phyloP scores from a whole-genome alignment of 2,797 vertebrate species.

The Acanthis flammea region DNA sequence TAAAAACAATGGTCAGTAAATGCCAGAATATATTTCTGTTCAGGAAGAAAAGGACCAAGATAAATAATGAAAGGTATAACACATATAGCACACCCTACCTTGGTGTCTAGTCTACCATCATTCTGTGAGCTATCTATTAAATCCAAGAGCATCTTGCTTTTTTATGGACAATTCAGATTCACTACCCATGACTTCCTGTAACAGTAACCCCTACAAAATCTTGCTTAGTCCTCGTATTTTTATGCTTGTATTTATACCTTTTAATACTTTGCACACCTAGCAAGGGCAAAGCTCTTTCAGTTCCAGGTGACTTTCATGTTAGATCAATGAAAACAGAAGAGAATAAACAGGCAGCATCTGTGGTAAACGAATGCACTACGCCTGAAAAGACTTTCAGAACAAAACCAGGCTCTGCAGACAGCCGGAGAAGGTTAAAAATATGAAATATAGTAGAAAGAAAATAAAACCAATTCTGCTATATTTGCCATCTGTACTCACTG shows the following conservation, averaged over 20 bases:
- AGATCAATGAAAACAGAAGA: not conserved
- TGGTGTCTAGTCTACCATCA: not conserved
- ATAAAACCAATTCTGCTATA: not conserved
- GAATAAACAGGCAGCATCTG: not conserved
- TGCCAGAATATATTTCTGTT: not conserved
- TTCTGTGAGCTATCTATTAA: not conserved
- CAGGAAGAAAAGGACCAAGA: not conserved
- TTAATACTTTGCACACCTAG: not conserved
- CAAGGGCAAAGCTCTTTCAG: not conserved
- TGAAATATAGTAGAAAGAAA: not conserved
- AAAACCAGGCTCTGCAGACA: not conserved
- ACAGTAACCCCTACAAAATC: not conserved
- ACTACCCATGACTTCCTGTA: not conserved
- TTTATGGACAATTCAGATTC: not conserved
- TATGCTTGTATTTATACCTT: not conserved
- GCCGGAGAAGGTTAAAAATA: not conserved
- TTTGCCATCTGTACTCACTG: not conserved
- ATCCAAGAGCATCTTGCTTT: not conserved
- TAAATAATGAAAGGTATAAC: not conserved
- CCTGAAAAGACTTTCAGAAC: not conserved
- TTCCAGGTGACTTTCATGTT: conserved; percentile 3
- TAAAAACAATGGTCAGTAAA: not conserved
- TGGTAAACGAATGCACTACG: not conserved
- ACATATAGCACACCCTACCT: not conserved
- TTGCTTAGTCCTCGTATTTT: not conserved